A percentile compares a stretch with the other conserved stretches of the same genome.
Evolutionary conservation across 2,797 vertebrate genomes (phyloP).

Genomic region (Cossypha caffra): DNA sequence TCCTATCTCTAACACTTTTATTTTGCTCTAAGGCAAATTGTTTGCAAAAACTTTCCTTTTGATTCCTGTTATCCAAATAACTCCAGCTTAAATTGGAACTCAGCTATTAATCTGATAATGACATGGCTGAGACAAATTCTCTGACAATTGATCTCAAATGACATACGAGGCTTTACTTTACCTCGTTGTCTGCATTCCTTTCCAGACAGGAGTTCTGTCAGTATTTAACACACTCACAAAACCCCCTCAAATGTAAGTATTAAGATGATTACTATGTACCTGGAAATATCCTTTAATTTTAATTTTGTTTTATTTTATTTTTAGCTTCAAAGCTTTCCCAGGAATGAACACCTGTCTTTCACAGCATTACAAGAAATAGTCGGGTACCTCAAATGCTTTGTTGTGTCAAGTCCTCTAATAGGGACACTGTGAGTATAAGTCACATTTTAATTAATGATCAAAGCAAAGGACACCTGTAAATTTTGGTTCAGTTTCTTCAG

Average conservation of each 20-base stretch:
- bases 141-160: constrained; percentile 77
- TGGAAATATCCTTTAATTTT: constrained; percentile 82
- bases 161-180: constrained; percentile 77
- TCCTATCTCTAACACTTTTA: constrained; percentile 39
- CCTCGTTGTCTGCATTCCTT: constrained; percentile 80
- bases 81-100: constrained; percentile 79
- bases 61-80: constrained; percentile 83
- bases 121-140: constrained; percentile 77
- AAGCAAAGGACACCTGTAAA: constrained; percentile 77
- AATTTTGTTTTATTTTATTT: constrained; percentile 81
- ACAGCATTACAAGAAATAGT: constrained; percentile 74
- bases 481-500: constrained; percentile 68
- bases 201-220: constrained; percentile 64
- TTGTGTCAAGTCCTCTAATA: constrained; percentile 75
- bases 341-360: constrained; percentile 84
- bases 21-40: constrained; percentile 78
- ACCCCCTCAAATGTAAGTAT: constrained; percentile 68
- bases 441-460: constrained; percentile 80
- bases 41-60: constrained; percentile 79
- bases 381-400: constrained; percentile 73
- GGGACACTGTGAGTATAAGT: constrained; percentile 74
- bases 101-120: constrained; percentile 84
- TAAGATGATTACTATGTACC: constrained; percentile 81
- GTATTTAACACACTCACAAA: constrained; percentile 50
- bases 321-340: constrained; percentile 81